Evolutionary conservation across 2,113 vertebrate genomes (phyloP).

Genomic region (Cheirogaleus medius): DNA sequence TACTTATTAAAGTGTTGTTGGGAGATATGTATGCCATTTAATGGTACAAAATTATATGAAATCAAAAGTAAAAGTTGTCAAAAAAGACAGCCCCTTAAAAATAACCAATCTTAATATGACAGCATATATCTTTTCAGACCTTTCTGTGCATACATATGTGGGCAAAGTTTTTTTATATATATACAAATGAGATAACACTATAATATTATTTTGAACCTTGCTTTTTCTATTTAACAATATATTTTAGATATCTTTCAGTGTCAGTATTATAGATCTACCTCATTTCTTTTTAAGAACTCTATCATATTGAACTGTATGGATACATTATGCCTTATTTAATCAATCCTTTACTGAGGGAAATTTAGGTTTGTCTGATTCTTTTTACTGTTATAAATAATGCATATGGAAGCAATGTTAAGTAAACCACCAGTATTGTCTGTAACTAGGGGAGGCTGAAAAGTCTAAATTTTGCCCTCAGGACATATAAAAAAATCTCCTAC

Average conservation of each 20-base stretch:
- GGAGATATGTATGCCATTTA: background rate
- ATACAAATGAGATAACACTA: background rate
- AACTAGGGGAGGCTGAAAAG: background rate
- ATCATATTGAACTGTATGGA: no score
- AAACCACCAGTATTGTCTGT: background rate
- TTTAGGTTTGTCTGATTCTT: no score
- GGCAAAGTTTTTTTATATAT: background rate
- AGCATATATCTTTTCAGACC: background rate
- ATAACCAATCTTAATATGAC: background rate
- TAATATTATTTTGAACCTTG: background rate
- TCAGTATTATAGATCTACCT: background rate
- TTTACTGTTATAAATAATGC: background rate
- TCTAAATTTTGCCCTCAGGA: background rate
- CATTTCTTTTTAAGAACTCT: no score
- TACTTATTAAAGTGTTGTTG: background rate
- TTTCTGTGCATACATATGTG: background rate
- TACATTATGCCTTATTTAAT: no score
- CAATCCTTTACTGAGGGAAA: no score
- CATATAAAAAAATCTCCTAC: background rate
- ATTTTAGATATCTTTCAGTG: background rate
- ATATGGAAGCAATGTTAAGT: background rate
- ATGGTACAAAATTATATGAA: background rate
- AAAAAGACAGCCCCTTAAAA: background rate
- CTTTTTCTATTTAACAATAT: background rate
- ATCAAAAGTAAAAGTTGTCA: constrained; percentile 24